Evolutionary conservation across 2,888 invertebrate genomes (phyloP).

Genomic region (Mesorhabditis belari): DNA sequence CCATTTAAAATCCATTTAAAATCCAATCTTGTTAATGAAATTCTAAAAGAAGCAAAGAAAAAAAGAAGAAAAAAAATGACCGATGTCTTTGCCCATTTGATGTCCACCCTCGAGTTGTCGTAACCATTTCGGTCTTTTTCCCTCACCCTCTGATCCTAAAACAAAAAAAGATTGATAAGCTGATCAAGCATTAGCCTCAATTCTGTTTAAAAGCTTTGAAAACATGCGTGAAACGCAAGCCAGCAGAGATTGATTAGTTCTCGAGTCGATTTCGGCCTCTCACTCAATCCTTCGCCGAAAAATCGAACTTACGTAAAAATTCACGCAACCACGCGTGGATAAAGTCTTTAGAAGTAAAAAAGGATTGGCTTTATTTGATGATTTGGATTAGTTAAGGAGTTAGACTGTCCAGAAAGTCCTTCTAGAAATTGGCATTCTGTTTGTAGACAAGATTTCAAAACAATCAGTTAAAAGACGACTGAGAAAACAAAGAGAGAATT

Average conservation of each 20-base stretch:
- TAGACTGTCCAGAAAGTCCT: too few relatives aligned
- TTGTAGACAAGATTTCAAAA: too few relatives aligned
- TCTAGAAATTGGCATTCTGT: too few relatives aligned
- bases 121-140: conserved; percentile 52
- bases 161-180: background rate
- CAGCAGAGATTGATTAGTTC: background rate
- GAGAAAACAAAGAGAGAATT: too few relatives aligned
- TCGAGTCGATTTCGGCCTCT: background rate
- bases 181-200: too few relatives aligned
- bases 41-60: too few relatives aligned
- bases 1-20: too few relatives aligned
- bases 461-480: too few relatives aligned
- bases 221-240: background rate
- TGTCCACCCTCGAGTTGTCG: conserved; percentile 51
- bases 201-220: too few relatives aligned
- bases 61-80: too few relatives aligned
- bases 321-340: background rate
- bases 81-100: conserved; percentile 26
- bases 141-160: conserved; percentile 37
- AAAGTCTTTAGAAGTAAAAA: background rate
- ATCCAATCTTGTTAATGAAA: too few relatives aligned
- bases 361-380: too few relatives aligned
- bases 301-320: background rate
- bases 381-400: background rate
- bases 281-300: background rate